A percentile compares a stretch with the other conserved stretches of the same genome.
phyloP scores from a whole-genome alignment of 37 sponge, comb jelly and placozoan species.

The Corticium candelabrum region DNA sequence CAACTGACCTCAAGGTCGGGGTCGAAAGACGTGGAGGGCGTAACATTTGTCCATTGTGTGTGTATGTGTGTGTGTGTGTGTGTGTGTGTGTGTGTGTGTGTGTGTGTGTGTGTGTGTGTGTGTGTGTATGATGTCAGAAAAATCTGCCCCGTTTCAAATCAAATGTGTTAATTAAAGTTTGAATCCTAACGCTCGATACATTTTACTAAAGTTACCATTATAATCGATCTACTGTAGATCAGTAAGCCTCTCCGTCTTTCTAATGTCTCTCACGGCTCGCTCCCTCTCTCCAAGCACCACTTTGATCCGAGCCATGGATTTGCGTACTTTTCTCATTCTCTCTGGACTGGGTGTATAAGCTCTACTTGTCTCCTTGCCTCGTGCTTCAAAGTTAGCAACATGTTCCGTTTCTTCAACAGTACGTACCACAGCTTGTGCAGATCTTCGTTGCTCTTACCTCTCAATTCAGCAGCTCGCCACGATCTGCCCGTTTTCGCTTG shows the following conservation, averaged over 20 bases:
- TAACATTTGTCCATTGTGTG: no score
- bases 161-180: no score
- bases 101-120: neutral
- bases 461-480: slow-evolving; percentile 13
- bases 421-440: slow-evolving; percentile 39
- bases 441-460: slow-evolving; percentile 24
- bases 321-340: slow-evolving; percentile 46
- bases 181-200: no score
- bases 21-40: no score
- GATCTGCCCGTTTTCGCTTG: neutral
- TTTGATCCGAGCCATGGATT: slow-evolving; percentile 63
- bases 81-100: neutral
- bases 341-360: slow-evolving; percentile 48
- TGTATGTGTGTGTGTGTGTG: slow-evolving; percentile 9
- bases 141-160: no score
- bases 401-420: slow-evolving; percentile 28
- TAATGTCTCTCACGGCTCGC: no score
- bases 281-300: slow-evolving; percentile 59
- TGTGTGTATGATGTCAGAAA: no score
- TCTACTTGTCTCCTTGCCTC: neutral
- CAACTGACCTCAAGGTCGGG: no score
- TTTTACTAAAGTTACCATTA: no score
- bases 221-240: no score
- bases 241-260: no score
- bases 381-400: slow-evolving; percentile 23